phyloP scores from a whole-genome alignment of 2,888 invertebrate species.

The Dusona sp. region DNA sequence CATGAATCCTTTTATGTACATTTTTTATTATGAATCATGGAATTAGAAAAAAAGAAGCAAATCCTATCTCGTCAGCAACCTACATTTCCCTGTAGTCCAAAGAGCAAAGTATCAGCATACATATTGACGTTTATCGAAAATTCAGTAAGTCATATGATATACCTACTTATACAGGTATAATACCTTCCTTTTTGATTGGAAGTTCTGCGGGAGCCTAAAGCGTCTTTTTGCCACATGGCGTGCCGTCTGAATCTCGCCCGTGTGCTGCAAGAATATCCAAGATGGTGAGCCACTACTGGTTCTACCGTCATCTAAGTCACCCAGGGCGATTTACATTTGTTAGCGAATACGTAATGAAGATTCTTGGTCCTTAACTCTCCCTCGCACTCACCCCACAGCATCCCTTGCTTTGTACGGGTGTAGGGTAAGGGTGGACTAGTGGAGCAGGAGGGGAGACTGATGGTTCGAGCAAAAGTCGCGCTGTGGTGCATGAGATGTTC shows the following conservation, averaged over 20 bases:
- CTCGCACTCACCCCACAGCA: slow-evolving; percentile 2
- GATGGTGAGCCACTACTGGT: slow-evolving; percentile 35
- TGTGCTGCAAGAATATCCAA: slow-evolving; percentile 52
- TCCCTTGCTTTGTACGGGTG: not conserved
- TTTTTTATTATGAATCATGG: too few relatives aligned
- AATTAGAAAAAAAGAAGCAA: not conserved
- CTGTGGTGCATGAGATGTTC: slow-evolving; percentile 48
- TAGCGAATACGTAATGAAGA: slow-evolving; percentile 80
- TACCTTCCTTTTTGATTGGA: slow-evolving; percentile 39
- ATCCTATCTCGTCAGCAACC: not conserved
- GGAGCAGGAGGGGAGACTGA: not conserved
- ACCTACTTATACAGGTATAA: slow-evolving; percentile 9
- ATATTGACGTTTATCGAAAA: not conserved
- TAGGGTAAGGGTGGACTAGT: not conserved
- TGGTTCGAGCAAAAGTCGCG: slow-evolving; percentile 47
- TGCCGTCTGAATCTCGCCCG: slow-evolving; percentile 23
- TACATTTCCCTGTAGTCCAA: not conserved
- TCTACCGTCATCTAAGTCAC: slow-evolving; percentile 60
- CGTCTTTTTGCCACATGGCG: slow-evolving; percentile 7
- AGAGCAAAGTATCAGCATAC: not conserved
- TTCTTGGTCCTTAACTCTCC: slow-evolving; percentile 73
- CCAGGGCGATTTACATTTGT: slow-evolving; percentile 80
- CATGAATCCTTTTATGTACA: too few relatives aligned
- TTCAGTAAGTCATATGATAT: slow-evolving; percentile 27
- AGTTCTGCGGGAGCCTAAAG: slow-evolving; percentile 1